Base-by-base conservation (phyloP, 2,888 invertebrate species). In the Scaptomyza tumidula region DNA sequence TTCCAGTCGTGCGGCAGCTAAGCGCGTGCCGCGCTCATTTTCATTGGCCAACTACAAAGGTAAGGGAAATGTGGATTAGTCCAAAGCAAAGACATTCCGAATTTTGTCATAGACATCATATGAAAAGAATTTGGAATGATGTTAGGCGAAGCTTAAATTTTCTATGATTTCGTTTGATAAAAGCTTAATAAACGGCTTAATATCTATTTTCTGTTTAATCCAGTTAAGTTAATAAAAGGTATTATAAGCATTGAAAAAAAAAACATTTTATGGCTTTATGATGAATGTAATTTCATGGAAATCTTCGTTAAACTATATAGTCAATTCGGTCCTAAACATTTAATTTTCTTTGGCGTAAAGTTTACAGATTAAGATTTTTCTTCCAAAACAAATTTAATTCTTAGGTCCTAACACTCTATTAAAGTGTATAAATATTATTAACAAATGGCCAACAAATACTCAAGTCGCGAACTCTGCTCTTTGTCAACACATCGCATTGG, bases 1-100 rank as follows among this genome's bases (percentile, higher is more conserved):
- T 84, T 86, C 83, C 75, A 86, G 83, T 84, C 83, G 88, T 84
- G 83, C 88, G 77, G 72, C 81, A 52, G 68, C 80, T 50, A 57
- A 86, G 81, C 85, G 85, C 85, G 88, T 88, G 85, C 89, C 89
- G 76, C 45, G 89, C 85, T 88, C 81, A 84, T 88, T 88, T 78
- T 78, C 80, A 80, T 87, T 85, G 80, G 44, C 41, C 56, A 58
- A 62, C 64, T 53, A 27, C 54, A 61, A 48, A 33, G 55, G 49
- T 61, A 57, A 63, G 44, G 59, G 45, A 64, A 77, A 72, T 68
- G 72, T 46, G 46, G 44, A 35, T 57, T 64, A 29, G 48, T 14
- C 64, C 35, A 44, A 31, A 31, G 14, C 6, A 6, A 33, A 43
- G 31, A n/a, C 6, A 39, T 29, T 11, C 45, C 10, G 33, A 39